Conservation (phyloP, 2,113 vertebrate genomes). For the Lepidothrix coronata region DNA sequence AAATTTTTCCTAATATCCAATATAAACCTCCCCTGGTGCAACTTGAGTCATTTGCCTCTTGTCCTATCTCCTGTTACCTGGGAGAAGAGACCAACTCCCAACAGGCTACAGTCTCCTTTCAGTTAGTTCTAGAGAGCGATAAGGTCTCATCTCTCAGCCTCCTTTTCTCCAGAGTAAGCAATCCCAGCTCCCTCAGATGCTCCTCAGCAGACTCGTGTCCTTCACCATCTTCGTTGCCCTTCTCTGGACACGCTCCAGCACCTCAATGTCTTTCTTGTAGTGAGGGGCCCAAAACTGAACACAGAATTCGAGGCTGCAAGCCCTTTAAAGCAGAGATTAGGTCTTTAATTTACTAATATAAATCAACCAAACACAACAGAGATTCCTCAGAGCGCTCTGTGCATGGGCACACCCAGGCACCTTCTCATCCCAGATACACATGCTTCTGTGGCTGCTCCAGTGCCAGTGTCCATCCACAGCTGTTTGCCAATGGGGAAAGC, state of each 20-base stretch:
- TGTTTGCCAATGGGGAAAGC: neutral
- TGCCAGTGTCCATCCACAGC: neutral
- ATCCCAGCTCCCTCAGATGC: neutral
- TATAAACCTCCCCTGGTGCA: neutral
- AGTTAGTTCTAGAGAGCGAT: neutral
- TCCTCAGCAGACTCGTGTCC: neutral
- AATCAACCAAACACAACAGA: neutral
- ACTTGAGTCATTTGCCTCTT: neutral
- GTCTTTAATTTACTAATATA: neutral
- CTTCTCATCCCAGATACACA: neutral
- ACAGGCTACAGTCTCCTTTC: neutral
- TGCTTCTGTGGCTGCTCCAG: fast-evolving
- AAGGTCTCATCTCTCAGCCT: neutral
- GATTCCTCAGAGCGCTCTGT: neutral
- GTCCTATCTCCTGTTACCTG: neutral
- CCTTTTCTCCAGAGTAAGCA: neutral
- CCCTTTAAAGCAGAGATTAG: neutral
- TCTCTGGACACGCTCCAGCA: neutral
- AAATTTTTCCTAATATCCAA: neutral
- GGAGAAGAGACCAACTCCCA: neutral
- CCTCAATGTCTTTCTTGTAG: neutral
- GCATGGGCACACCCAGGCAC: fast-evolving
- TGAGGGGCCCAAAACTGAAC: neutral
- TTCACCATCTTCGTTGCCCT: neutral
- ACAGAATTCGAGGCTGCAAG: neutral